Evolutionary conservation across 2,888 invertebrate species (phyloP).

Genomic region (Nomada fucata): DNA sequence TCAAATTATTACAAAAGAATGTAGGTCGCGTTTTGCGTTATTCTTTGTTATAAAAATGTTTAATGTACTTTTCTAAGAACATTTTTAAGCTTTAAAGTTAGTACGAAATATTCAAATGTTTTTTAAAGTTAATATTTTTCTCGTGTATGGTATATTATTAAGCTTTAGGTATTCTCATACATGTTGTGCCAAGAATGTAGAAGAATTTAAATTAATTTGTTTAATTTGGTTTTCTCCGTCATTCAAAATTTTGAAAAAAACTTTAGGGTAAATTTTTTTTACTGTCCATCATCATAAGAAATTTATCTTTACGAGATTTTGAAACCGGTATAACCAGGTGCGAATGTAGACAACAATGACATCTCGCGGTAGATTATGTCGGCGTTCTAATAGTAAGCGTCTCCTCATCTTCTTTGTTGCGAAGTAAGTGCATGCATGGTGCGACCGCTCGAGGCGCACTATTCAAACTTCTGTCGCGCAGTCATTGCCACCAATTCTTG

Average conservation of each 20-base stretch:
- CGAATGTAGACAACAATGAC: not conserved
- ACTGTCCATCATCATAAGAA: not conserved
- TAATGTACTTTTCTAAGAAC: not conserved
- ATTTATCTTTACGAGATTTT: slow-evolving; percentile 18
- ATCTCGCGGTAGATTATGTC: slow-evolving; percentile 22
- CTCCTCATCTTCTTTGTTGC: too few relatives aligned
- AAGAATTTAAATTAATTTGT: not conserved
- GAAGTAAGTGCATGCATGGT: too few relatives aligned
- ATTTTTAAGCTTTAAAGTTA: not conserved
- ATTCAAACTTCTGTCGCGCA: too few relatives aligned
- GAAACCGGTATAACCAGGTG: slow-evolving; percentile 7
- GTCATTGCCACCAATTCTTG: too few relatives aligned
- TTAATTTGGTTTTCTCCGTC: not conserved
- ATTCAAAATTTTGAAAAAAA: not conserved
- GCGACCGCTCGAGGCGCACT: too few relatives aligned
- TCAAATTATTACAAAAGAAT: too few relatives aligned
- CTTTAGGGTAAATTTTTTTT: not conserved
- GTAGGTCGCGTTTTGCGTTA: too few relatives aligned
- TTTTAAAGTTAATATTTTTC: not conserved
- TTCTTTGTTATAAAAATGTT: not conserved
- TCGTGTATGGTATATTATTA: not conserved
- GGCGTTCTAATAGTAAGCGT: not conserved
- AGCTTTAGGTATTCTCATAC: not conserved
- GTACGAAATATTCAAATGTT: not conserved
- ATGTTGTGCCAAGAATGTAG: not conserved